Base-by-base conservation (phyloP, 2,797 vertebrate genomes). In the Myioborus melanocephalus region DNA sequence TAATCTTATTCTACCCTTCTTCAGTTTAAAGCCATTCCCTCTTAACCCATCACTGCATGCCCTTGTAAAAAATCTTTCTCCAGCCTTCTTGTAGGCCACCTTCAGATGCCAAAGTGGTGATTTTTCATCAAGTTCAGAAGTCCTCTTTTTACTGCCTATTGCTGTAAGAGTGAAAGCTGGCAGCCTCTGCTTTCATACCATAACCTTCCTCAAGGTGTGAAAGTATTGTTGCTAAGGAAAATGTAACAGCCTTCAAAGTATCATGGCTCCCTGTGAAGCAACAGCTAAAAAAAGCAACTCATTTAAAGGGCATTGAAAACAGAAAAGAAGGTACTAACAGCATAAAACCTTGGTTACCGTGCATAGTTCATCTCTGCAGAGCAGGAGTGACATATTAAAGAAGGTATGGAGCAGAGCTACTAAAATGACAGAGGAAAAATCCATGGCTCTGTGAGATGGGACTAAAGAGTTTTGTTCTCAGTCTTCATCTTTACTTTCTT, bases 161-260 rank as follows among this genome's bases (percentile, higher is more conserved):
- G 8, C 20, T 65, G 1, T 12, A 24, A 63, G 35, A 68, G 10
- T 21, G 34, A 89, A 73, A 84, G 17, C 21, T 52, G 23, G 11
- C 24, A 71, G 35, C 22, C 12, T 81, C 70, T 90, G 13, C 34
- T 94, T 78, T 71, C 32, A 27, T 37, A 83, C 16, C 14, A 26
- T 72, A 91, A 91, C 61, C 37, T 94, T 87, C 17, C 19, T 81
- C 59, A 71, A 37, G 11, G 30, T 59, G 27, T 86, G 57, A 91
- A 79, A 76, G 53, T 12, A 78, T 10, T 30, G 17, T 34, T 91
- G 35, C 37, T n/a, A 26, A 70, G 69, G 49, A 88, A 93, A 86
- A 84, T 47, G 4, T 13, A 78, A 23, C 43, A 76, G 19, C 14
- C 75, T 70, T 83, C 49, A 64, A 95, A 56, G 24, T 41, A 56